These are phyloP conservation scores for Latrodectus geometricus DNA, from an alignment of 1,140 invertebrate genomes.

Conservation along the genomic window DNA sequence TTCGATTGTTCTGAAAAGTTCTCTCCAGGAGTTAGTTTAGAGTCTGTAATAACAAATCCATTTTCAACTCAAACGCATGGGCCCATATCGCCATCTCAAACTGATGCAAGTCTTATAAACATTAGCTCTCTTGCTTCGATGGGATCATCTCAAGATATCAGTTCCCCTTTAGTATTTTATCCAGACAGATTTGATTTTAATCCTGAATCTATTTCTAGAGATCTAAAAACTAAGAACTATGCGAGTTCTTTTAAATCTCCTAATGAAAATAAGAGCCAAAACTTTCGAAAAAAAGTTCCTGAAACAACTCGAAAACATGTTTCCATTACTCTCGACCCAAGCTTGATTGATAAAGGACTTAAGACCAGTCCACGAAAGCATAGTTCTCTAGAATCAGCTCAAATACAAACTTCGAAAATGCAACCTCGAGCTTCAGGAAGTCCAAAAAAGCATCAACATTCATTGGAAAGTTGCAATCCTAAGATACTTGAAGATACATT, in stretches of 20 bases:
- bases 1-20: constrained; percentile 36
- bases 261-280: neutral
- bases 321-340: constrained; percentile 17
- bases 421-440: constrained; percentile 2
- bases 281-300: constrained; percentile 8
- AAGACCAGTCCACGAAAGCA: constrained; percentile 35
- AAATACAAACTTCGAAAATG: constrained; percentile 27
- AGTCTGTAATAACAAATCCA: constrained; percentile 34
- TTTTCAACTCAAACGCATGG: constrained; percentile 16
- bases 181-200: constrained; percentile 24
- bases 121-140: constrained; percentile 35
- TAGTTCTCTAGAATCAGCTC: constrained; percentile 48
- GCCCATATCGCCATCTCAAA: constrained; percentile 16
- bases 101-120: constrained; percentile 51
- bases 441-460: constrained; percentile 45
- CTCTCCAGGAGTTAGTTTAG: constrained; percentile 22
- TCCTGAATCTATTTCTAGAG: constrained; percentile 13
- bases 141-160: constrained; percentile 51
- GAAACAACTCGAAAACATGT: constrained; percentile 32
- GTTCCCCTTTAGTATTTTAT: constrained; percentile 24
- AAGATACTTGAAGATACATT: neutral
- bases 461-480: neutral
- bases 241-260: neutral
- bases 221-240: neutral
- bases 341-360: neutral